phyloP scores from a whole-genome alignment of 2,113 vertebrate species.

The Desmodus rotundus region DNA sequence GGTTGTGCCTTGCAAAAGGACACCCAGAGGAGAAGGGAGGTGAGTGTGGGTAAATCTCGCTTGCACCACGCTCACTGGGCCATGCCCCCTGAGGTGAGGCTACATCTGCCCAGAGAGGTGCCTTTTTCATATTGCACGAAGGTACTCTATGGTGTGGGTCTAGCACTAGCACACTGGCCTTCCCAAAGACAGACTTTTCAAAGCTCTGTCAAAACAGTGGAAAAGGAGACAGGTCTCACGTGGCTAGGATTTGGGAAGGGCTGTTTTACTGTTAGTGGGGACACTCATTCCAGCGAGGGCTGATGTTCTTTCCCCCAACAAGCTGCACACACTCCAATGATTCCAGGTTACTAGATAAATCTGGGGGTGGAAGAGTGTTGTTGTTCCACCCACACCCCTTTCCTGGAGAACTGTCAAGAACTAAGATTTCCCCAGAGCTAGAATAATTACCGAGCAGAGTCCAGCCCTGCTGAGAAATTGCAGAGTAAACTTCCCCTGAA shows the following conservation, averaged over 20 bases:
- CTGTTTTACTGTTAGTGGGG: not conserved
- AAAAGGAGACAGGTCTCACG: not conserved
- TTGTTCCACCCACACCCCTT: not conserved
- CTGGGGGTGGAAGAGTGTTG: not conserved
- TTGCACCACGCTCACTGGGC: not conserved
- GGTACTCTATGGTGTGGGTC: not conserved
- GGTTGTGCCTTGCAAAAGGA: not conserved
- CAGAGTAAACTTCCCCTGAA: not conserved
- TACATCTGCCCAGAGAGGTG: not conserved
- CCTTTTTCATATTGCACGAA: not conserved
- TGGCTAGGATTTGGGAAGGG: not conserved
- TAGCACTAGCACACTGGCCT: not conserved
- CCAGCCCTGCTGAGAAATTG: not conserved
- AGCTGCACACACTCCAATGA: not conserved
- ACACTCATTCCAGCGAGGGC: not conserved
- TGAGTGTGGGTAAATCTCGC: too few relatives aligned
- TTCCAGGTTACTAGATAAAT: not conserved
- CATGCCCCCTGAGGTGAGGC: not conserved
- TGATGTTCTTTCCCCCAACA: not conserved
- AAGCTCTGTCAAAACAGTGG: not conserved
- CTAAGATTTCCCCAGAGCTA: not conserved
- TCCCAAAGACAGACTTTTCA: not conserved
- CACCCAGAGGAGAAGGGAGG: fast-evolving
- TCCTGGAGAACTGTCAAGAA: conserved; percentile 21
- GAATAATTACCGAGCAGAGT: not conserved